Percentiles rank a stretch among this genome's conserved stretches.
phyloP scores from a whole-genome alignment of 2,113 vertebrate species.

The Aegotheles bennettii region DNA sequence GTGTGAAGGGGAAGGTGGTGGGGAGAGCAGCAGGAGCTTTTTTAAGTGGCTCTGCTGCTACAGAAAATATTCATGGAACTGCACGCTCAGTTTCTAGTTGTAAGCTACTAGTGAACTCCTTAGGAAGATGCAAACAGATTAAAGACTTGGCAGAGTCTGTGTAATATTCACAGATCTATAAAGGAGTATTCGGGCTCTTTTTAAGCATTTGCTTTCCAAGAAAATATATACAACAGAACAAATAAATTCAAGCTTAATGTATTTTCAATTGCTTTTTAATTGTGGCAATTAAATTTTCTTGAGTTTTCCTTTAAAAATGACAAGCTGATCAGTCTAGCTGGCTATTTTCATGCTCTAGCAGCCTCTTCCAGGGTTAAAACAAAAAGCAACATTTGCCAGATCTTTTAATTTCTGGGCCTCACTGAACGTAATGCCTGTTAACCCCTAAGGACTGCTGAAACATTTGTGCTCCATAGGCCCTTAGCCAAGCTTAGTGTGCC shows the following conservation, averaged over 20 bases:
- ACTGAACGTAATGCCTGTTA: slow-evolving; percentile 35
- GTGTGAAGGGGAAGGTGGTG: background rate
- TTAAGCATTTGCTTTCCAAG: background rate
- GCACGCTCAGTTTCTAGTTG: background rate
- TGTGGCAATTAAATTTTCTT: background rate
- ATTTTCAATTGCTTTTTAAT: background rate
- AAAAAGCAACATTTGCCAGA: slow-evolving; percentile 29
- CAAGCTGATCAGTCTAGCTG: background rate
- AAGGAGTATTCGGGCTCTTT: background rate
- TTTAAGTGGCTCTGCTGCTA: background rate
- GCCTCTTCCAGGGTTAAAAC: slow-evolving; percentile 50
- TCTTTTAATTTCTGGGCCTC: slow-evolving; percentile 34
- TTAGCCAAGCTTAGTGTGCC: slow-evolving; percentile 52
- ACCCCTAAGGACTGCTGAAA: slow-evolving; percentile 56
- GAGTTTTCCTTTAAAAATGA: background rate
- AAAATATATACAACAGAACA: background rate
- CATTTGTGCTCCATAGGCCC: slow-evolving; percentile 24
- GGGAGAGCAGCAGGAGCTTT: background rate
- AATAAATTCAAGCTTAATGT: background rate
- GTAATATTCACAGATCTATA: background rate
- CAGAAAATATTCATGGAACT: background rate
- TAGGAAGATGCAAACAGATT: background rate
- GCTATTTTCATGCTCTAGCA: background rate
- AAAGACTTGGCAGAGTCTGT: background rate
- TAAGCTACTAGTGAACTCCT: background rate